Evolutionary conservation across 2,888 invertebrate species (phyloP).

Genomic region (Camptogramma bilineatum): DNA sequence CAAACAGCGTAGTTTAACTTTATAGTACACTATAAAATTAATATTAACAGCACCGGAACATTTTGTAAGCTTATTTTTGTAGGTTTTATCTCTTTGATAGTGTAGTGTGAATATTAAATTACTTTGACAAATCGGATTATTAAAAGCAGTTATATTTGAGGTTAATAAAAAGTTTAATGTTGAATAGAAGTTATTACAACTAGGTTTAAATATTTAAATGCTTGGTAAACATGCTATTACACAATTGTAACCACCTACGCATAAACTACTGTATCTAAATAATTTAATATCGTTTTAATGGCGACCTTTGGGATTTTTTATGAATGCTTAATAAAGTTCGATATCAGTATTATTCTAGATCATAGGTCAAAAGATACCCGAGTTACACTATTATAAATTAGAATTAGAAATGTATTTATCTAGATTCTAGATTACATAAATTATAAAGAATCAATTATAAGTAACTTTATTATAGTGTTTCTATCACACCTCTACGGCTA

Average conservation of each 20-base stretch:
- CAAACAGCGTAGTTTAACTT: slow-evolving; percentile 33
- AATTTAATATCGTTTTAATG: no score
- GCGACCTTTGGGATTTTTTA: no score
- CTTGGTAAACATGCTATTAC: slow-evolving; percentile 28
- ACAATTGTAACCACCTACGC: slow-evolving; percentile 13
- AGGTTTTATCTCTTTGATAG: slow-evolving; percentile 28
- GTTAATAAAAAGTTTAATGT: neutral
- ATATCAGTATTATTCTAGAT: no score
- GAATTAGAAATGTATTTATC: no score
- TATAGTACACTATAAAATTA: slow-evolving; percentile 39
- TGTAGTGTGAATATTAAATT: slow-evolving; percentile 39
- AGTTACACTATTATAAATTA: no score
- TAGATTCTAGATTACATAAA: no score
- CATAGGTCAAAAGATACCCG: no score
- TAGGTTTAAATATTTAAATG: slow-evolving; percentile 13
- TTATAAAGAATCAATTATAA: no score
- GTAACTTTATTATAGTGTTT: neutral
- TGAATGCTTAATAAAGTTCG: no score
- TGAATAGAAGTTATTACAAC: neutral
- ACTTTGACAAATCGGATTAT: slow-evolving; percentile 33
- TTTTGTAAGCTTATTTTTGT: slow-evolving; percentile 34
- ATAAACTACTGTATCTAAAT: neutral
- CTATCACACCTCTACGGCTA: no score
- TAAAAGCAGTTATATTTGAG: slow-evolving; percentile 22
- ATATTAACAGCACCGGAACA: slow-evolving; percentile 33